Base-by-base conservation (phyloP, 35 echinoderm and acorn worm species). In the Ptychodera flava region DNA sequence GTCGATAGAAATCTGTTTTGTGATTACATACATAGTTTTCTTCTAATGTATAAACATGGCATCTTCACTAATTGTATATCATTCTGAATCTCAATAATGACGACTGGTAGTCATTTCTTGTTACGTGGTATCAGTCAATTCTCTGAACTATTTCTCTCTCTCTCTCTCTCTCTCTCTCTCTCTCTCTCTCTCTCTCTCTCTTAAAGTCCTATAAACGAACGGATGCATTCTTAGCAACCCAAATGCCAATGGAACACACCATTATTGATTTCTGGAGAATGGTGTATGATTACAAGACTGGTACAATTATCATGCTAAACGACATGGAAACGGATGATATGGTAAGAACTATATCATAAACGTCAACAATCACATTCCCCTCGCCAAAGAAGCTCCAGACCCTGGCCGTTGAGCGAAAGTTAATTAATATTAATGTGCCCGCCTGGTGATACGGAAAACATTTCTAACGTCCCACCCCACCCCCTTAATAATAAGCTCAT, bases 171-270 rank as follows among this genome's bases (percentile, higher is more conserved):
- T 77, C 15, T 77, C n/a, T n/a, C n/a, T 77, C 6, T 79, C 28
- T 30, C 32, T 79, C 29, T 79, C 2, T 1, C 35, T 31, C 35
- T 31, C 12, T 81, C 35, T 81, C 29, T 85, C 81, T 76, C n/a
- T n/a, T 30, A 34, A 78, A 97, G 95, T 92, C 92, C 34, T 97
- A 97, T 35, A 84, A 94, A 77, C 82, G 86, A 33, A 94, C 84
- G 78, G 38, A 87, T n/a, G 90, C 90, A 81, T 94, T 94, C 95
- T 88, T 94, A 28, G 90, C 92, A 84, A 91, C 92, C 31, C 92
- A 94, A 83, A 90, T 82, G 52, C 92, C 95, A 0, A 91, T 92
- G 83, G 83, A 91, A 16, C 85, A 97, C 80, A 97, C 95, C 36
- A 79, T n/a, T n/a, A n/a, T n/a, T n/a, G n/a, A n/a, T n/a, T n/a